Percentiles rank a stretch among this genome's conserved stretches.
Conservation (phyloP, 2,113 vertebrate species). For the Megaceryle maxima region DNA sequence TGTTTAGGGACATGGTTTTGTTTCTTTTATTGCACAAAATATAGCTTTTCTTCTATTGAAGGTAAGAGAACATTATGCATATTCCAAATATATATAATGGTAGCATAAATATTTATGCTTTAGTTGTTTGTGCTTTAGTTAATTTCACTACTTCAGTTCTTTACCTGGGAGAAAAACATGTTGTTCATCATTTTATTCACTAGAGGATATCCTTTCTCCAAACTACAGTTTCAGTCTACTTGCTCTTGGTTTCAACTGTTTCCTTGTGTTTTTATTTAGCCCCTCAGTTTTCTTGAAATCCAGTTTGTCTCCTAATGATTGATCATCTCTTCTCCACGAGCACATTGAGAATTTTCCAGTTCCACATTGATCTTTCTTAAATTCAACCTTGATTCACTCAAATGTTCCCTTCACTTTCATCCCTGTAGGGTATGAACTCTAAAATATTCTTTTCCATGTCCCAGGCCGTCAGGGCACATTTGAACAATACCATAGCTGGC, state of each 20-base stretch:
- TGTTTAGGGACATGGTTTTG: not conserved
- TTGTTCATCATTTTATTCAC: not conserved
- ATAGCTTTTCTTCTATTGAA: not conserved
- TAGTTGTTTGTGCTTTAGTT: not conserved
- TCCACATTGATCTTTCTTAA: not conserved
- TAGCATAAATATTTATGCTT: not conserved
- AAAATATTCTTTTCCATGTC: not conserved
- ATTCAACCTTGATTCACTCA: not conserved
- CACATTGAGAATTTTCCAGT: not conserved
- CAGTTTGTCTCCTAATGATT: not conserved
- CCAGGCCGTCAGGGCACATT: not conserved
- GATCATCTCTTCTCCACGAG: not conserved
- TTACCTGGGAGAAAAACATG: not conserved
- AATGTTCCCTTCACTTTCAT: not conserved
- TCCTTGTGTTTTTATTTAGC: not conserved
- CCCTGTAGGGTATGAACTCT: not conserved
- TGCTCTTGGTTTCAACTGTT: not conserved
- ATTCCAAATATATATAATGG: not conserved
- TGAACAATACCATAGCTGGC: not conserved
- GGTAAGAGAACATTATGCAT: not conserved
- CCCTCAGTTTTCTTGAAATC: not conserved
- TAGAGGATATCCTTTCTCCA: not conserved
- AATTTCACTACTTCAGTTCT: not conserved
- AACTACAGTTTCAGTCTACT: not conserved
- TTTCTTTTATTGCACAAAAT: not conserved